Base-by-base conservation (phyloP, 2,888 invertebrate species). In the Theretra japonica region DNA sequence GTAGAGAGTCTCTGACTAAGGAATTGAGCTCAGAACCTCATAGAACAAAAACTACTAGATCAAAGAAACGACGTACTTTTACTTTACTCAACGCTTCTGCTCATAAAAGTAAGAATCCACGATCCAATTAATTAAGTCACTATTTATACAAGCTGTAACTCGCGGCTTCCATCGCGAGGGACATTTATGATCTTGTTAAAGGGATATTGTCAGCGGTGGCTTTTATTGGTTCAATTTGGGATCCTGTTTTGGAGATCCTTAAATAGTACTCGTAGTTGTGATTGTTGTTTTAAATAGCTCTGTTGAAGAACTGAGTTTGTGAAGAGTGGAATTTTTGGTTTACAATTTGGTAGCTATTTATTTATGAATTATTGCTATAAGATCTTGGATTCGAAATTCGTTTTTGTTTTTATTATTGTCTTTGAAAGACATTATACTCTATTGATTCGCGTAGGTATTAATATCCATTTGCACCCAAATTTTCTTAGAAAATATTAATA, bases 121-220 rank as follows among this genome's bases (percentile, higher is more conserved):
- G 65, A 1, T 17, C 65, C 65, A 65, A 65, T 65, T 65, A 65
- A 65, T 65, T 65, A 65, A 41, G 4, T 15, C 23, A 65, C 65
- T 41, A 48, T 48, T 65, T 65, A 65, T 65, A 65, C 65, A 65
- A 48, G 23, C 65, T 65, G 48, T 65, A 65, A 65, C 41, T 21
- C 65, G 65, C 41, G 41, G 65, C 65, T 65, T 65, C 48, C 65
- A 65, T 65, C 65, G 48, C 23, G 41, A 48, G 23, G 41, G 41
- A 65, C 48, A 8, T 65, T 65, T 65, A 65, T 19, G 21, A 65
- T 65, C 65, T 65, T 65, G 65, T 65, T 65, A 65, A 62, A 65
- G 41, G 65, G 41, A 65, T 65, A 65, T 41, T 65, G 65, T 65
- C 65, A 65, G 65, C 65, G 41, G 62, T 65, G 15, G 48, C 65